Evolutionary conservation across 30 jellyfish, hydroid and myxozoan genomes (phyloP).

Genomic region (Chrysaora quinquecirrha): DNA sequence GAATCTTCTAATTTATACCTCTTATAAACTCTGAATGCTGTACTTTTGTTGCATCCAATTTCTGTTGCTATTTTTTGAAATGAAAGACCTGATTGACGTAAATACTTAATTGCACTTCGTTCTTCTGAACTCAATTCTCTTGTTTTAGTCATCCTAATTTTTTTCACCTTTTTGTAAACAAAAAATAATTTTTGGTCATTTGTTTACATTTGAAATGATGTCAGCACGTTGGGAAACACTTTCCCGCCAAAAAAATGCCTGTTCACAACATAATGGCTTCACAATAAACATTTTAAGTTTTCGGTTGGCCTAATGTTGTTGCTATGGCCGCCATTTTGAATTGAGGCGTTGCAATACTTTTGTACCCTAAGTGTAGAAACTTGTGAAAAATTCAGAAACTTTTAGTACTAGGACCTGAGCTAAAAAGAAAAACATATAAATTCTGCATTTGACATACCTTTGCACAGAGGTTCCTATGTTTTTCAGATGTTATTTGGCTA

Average conservation of each 20-base stretch:
- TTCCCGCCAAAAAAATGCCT: background rate
- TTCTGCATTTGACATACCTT: too few species aligned
- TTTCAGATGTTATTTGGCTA: background rate
- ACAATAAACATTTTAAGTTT: too few species aligned
- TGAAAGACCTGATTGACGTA: background rate
- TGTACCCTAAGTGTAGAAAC: too few species aligned
- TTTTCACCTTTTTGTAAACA: background rate
- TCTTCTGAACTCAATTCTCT: background rate
- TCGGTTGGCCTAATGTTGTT: background rate
- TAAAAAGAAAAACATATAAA: too few species aligned
- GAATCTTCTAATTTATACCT: background rate
- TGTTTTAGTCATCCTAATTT: background rate
- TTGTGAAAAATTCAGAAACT: too few species aligned
- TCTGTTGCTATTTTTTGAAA: background rate
- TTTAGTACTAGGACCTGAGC: too few species aligned
- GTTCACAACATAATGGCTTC: background rate
- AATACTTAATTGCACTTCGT: background rate
- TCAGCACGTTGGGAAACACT: background rate
- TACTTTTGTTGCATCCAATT: background rate
- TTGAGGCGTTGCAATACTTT: too few species aligned
- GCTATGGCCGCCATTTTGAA: background rate
- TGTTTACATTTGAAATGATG: too few species aligned
- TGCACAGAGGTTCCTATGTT: conserved; percentile 13
- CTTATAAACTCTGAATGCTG: background rate
- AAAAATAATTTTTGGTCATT: background rate